These are phyloP conservation scores for Aleiodes leptofemur DNA, from an alignment of 2,888 invertebrate genomes.

Conservation along the genomic window DNA sequence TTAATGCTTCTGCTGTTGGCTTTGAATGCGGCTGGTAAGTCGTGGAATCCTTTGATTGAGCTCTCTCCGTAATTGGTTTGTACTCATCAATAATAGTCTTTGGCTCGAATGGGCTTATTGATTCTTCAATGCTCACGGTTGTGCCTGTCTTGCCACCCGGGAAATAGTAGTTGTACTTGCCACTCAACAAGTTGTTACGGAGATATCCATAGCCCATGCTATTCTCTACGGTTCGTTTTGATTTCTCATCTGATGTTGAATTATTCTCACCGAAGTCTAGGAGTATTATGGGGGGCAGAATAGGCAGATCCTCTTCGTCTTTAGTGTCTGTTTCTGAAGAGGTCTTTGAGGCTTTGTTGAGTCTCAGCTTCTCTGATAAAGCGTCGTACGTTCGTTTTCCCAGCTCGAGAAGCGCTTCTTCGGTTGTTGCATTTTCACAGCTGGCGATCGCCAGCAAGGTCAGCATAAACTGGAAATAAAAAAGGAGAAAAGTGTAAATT, in stretches of 20 bases:
- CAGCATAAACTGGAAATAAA: slow-evolving; percentile 64
- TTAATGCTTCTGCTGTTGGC: slow-evolving; percentile 10
- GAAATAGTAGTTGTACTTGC: slow-evolving; percentile 70
- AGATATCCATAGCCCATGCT: slow-evolving; percentile 83
- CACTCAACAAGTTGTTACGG: slow-evolving; percentile 73
- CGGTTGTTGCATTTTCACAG: slow-evolving; percentile 49
- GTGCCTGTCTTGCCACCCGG: slow-evolving; percentile 71
- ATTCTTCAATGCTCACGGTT: slow-evolving; percentile 72
- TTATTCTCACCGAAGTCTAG: slow-evolving; percentile 68
- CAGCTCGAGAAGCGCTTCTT: slow-evolving; percentile 8
- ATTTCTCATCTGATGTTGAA: slow-evolving; percentile 65
- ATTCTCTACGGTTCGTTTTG: slow-evolving; percentile 84
- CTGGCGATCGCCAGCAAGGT: slow-evolving; percentile 59
- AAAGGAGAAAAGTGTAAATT: slow-evolving; percentile 17
- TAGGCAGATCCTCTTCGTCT: slow-evolving; percentile 58
- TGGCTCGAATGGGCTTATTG: slow-evolving; percentile 69
- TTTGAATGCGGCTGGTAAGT: slow-evolving; percentile 37
- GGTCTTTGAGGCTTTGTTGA: too few relatives aligned
- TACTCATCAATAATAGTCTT: slow-evolving; percentile 68
- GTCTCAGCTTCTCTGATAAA: slow-evolving; percentile 5
- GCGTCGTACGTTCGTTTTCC: slow-evolving; percentile 41
- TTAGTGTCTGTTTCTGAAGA: not conserved
- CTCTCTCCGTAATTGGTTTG: slow-evolving; percentile 57
- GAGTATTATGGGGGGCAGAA: slow-evolving; percentile 70
- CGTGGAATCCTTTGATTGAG: slow-evolving; percentile 32